These are phyloP conservation scores for Triops cancriformis DNA, from an alignment of 1,140 invertebrate genomes.

Conservation along the genomic window DNA sequence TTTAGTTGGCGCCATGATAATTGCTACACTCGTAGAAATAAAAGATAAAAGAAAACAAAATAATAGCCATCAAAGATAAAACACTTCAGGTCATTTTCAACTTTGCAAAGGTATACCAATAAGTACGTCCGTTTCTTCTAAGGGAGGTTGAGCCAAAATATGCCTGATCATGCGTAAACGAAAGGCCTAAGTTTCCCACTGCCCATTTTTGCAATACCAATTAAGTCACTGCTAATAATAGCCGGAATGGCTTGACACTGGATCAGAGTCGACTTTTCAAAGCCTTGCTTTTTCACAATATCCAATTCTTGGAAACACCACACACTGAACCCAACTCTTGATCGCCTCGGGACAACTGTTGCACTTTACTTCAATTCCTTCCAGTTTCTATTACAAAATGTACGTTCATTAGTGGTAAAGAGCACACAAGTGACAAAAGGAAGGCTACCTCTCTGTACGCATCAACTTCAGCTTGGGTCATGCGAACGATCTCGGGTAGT, in stretches of 20 bases:
- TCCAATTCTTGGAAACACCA: slow-evolving; percentile 95
- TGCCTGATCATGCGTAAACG: slow-evolving; percentile 97
- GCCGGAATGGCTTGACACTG: slow-evolving; percentile 97
- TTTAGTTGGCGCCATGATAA: slow-evolving; percentile 97
- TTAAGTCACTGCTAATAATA: slow-evolving; percentile 92
- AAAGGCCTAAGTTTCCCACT: slow-evolving; percentile 97
- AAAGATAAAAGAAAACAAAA: not conserved
- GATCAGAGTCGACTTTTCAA: slow-evolving; percentile 97
- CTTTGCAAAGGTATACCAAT: slow-evolving; percentile 51
- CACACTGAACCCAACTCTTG: slow-evolving; percentile 96
- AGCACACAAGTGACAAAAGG: not conserved
- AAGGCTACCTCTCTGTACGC: slow-evolving; percentile 55
- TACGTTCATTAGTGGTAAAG: slow-evolving; percentile 48
- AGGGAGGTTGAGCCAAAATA: slow-evolving; percentile 82
- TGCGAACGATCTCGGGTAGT: slow-evolving; percentile 77
- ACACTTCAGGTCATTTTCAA: not conserved
- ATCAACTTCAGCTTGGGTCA: slow-evolving; percentile 84
- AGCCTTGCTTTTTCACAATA: slow-evolving; percentile 81
- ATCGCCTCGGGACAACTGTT: slow-evolving; percentile 90
- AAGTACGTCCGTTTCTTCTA: slow-evolving; percentile 94
- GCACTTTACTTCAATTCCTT: slow-evolving; percentile 55
- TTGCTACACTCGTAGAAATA: slow-evolving; percentile 41
- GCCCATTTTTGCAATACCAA: slow-evolving; percentile 98
- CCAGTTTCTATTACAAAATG: slow-evolving; percentile 46
- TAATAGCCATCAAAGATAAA: slow-evolving; percentile 19